Evolutionary conservation across 2,888 invertebrate genomes (phyloP).

Genomic region (Muscina levida): DNA sequence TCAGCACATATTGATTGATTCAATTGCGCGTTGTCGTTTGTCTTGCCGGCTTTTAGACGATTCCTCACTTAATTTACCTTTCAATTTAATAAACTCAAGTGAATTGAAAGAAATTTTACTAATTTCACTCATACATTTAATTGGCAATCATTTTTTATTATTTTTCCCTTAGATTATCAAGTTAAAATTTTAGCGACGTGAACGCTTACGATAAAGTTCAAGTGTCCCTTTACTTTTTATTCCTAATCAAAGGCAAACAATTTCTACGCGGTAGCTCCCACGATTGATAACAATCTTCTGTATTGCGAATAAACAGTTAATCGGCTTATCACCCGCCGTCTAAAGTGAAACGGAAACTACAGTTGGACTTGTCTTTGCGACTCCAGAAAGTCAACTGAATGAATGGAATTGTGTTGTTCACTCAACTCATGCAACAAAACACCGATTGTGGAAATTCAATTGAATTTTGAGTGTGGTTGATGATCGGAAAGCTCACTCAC

Average conservation of each 20-base stretch:
- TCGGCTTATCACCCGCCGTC: conserved; percentile 3
- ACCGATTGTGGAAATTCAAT: no score
- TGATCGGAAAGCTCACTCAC: no score
- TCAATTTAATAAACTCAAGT: no score
- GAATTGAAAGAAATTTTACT: no score
- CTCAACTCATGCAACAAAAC: conserved; percentile 26
- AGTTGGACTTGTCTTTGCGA: conserved; percentile 36
- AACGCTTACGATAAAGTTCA: conserved; percentile 40
- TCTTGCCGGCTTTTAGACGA: no score
- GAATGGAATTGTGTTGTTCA: no score
- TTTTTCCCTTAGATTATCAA: conserved; percentile 12
- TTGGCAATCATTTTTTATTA: conserved; percentile 18
- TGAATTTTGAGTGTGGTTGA: no score
- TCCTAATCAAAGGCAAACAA: no score
- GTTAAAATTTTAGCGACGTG: conserved; percentile 27
- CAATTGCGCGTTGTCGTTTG: neutral
- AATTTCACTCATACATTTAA: neutral
- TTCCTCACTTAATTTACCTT: no score
- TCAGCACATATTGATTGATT: neutral
- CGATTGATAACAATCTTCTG: neutral
- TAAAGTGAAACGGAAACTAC: neutral
- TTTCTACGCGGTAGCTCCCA: no score
- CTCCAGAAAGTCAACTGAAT: conserved; percentile 56
- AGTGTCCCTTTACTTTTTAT: conserved; percentile 37
- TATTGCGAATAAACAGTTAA: conserved; percentile 2